Evolutionary conservation across 30 jellyfish, hydroid and myxozoan species (phyloP), one percentile per base, ranked within the genome.

Genomic region (Turritopsis rubra): DNA sequence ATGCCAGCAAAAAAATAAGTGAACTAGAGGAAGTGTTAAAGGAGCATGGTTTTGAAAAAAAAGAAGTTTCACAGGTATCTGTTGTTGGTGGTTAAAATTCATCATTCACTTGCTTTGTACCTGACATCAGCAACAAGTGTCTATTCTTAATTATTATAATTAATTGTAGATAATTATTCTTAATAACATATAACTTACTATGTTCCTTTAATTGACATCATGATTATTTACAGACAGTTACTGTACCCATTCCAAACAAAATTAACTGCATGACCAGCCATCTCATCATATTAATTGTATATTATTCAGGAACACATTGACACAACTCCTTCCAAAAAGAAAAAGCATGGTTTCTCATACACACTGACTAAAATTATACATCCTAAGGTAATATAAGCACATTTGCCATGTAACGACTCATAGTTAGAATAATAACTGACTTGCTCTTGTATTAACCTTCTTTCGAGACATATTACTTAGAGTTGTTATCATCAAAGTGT

Each of bases 1-100:
- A 89, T 83, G 95, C 88, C 52, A 27, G 71, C 18, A 68, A n/a
- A 22, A 84, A 75, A 54, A 71, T 68, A 5, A 21, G 26, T 23
- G 85, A 28, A 20, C 17, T 74, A 29, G 82, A 74, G 31, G 85
- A 79, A 79, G 31, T 23, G 20, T n/a, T 79, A 83, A 41, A 54
- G 29, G 85, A 79, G 22, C 77, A 54, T 79, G 77, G 85, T 17
- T 79, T 54, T 72, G 65, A 74, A n/a, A 26, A 74, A 0, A 72
- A 74, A 29, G 82, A 24, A 74, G 77, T 27, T 8, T 9, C 77
- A 68, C 77, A 68, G 77, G 77, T 68, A 68, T 27, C 9, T n/a
- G 31, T 68, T 68, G 30, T 60, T 60, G n/a, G n/a, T n/a, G n/a
- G n/a, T n/a, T n/a, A n/a, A n/a, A n/a, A n/a, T n/a, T n/a, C n/a